Base-by-base conservation (phyloP, 1,140 invertebrate species). In the Caerostris darwini region DNA sequence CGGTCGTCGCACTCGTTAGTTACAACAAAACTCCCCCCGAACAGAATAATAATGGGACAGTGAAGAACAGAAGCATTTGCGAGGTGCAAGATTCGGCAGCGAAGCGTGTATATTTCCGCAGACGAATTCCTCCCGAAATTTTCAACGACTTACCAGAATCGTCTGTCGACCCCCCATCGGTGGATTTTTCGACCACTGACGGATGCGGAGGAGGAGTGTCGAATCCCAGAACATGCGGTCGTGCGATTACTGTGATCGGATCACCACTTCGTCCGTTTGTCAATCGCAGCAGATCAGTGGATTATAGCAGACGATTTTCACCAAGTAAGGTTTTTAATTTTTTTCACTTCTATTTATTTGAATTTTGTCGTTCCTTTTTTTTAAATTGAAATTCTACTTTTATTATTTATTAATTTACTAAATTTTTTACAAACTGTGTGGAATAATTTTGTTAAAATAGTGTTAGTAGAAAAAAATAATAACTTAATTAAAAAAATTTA, bases 71-170 rank as follows among this genome's bases (percentile, higher is more conserved):
- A 58, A 67, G 69, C 34, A 19, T n/a, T 92, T 53, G n/a, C 3
- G 50, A 56, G 8, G 14, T 14, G 53, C 57, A 58, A 53, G 83
- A 93, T 81, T 91, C 61, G 3, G 67, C 92, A 81, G 19, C 92
- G n/a, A 93, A 93, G 92, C 92, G 92, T 93, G 86, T 61, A 61
- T 93, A 77, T 53, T 89, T 88, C 59, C 64, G 57, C 19, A 83
- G 86, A 89, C 19, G 92, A 56, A 93, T 93, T 69, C 92, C 92
- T 5, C 14, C 53, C n/a, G 92, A 93, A 89, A 93, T 93, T 93
- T 89, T 93, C 10, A 69, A 88, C 53, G 92, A 93, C 82, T 89
- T 93, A 85, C 92, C 85, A 53, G 92, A 93, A 89, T 88, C 92
- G 85, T 81, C 56, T 85, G 92, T 93, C 92, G 92, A 93, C 92